A percentile compares a stretch with the other conserved stretches of the same genome.
Conservation (phyloP, 2,113 vertebrate species). For the Rallus limicola region DNA sequence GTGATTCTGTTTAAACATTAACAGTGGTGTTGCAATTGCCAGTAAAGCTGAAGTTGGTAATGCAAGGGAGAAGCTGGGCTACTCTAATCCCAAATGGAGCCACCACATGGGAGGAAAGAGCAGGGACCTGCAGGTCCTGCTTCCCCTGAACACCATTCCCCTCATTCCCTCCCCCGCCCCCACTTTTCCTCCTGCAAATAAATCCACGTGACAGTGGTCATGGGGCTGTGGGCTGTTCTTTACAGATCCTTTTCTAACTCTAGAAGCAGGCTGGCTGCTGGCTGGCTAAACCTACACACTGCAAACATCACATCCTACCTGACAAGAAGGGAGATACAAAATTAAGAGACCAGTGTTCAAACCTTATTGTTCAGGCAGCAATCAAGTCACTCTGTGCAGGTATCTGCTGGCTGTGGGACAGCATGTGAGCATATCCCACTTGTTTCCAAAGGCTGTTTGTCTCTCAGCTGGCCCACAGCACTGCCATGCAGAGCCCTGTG, state of each 20-base stretch:
- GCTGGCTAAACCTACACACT: neutral
- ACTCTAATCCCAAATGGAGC: fast-evolving
- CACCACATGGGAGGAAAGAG: neutral
- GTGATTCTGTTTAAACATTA: neutral
- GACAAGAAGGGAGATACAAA: neutral
- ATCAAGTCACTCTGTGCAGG: neutral
- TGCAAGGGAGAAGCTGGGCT: neutral
- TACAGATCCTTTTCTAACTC: neutral
- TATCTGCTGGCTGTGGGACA: neutral
- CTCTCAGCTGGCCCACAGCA: fast-evolving
- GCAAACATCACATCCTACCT: neutral
- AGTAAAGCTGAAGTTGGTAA: neutral
- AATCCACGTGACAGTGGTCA: neutral
- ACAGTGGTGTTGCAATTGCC: neutral
- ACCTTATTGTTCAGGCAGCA: neutral
- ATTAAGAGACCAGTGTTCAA: neutral
- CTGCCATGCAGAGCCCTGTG: neutral
- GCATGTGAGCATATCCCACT: neutral
- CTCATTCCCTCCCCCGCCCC: neutral
- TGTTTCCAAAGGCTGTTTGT: neutral
- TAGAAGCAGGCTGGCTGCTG: neutral
- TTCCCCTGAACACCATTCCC: neutral
- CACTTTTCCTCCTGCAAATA: neutral
- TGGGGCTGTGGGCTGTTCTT: neutral
- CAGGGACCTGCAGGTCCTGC: neutral